Evolutionary conservation across 2,888 invertebrate genomes (phyloP).

Genomic region (Matsumyia berberina): DNA sequence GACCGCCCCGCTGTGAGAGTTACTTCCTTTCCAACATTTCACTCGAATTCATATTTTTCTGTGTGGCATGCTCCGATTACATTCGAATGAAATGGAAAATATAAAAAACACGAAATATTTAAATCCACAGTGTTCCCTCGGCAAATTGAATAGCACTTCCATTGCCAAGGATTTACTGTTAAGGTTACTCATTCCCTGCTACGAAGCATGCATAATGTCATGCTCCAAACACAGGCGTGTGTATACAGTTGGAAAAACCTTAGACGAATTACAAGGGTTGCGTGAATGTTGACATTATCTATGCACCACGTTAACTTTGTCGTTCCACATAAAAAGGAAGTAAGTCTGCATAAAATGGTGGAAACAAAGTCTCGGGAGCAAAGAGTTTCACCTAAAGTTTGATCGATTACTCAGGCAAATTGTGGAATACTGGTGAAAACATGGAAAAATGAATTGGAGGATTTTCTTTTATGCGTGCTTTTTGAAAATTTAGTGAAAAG

Average conservation of each 20-base stretch:
- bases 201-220: conserved; percentile 55
- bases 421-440: background rate
- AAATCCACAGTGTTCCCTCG: background rate
- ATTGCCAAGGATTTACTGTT: conserved; percentile 51
- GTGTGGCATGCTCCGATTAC: conserved; percentile 20
- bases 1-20: background rate
- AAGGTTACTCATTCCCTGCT: conserved; percentile 21
- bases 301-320: conserved; percentile 51
- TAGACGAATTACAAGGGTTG: conserved; percentile 38
- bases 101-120: conserved; percentile 51
- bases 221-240: conserved; percentile 30
- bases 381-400: conserved; percentile 48
- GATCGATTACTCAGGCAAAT: conserved; percentile 40
- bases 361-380: background rate
- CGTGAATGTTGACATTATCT: conserved; percentile 69
- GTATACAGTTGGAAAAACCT: background rate
- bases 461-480: no score
- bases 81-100: conserved; percentile 11
- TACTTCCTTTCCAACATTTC: conserved; percentile 2
- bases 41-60: background rate
- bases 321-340: conserved; percentile 10
- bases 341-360: conserved; percentile 18
- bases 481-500: no score
- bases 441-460: no score
- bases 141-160: conserved; percentile 48